A percentile compares a stretch with the other conserved stretches of the same genome.
These are phyloP conservation scores for Flabesymbios commensalis DNA, from an alignment of 2,888 invertebrate species.

Conservation along the genomic window DNA sequence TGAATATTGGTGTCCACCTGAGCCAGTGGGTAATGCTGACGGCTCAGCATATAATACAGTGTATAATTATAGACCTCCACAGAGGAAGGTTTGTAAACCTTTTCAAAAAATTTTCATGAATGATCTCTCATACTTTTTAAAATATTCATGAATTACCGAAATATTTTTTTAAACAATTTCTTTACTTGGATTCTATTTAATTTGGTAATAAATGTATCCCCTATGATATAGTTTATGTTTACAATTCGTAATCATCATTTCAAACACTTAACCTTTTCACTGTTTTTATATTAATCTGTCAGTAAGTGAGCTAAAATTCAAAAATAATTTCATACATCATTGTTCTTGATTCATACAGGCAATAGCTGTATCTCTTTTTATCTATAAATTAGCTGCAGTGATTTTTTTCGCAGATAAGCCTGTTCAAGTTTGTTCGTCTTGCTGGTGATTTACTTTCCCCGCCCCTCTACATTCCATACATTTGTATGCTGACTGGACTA, in stretches of 20 bases:
- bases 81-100: conserved; percentile 56
- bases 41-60: neutral
- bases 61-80: conserved; percentile 44
- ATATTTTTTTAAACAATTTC: neutral
- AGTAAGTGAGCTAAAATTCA: too few relatives aligned
- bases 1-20: conserved; percentile 78
- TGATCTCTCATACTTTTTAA: too few relatives aligned
- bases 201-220: neutral
- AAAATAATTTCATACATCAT: too few relatives aligned
- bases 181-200: neutral
- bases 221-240: neutral
- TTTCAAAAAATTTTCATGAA: too few relatives aligned
- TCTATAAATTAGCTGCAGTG: too few relatives aligned
- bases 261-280: too few relatives aligned
- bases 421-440: conserved; percentile 88
- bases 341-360: too few relatives aligned
- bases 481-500: conserved; percentile 83
- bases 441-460: conserved; percentile 85
- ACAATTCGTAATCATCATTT: too few relatives aligned
- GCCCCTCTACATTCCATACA: conserved; percentile 82
- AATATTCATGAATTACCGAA: neutral
- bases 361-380: too few relatives aligned
- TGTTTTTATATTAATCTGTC: too few relatives aligned
- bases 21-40: conserved; percentile 27
- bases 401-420: conserved; percentile 49